Conservation (phyloP, 2,888 invertebrate genomes). For the Hedychridium roseum region DNA sequence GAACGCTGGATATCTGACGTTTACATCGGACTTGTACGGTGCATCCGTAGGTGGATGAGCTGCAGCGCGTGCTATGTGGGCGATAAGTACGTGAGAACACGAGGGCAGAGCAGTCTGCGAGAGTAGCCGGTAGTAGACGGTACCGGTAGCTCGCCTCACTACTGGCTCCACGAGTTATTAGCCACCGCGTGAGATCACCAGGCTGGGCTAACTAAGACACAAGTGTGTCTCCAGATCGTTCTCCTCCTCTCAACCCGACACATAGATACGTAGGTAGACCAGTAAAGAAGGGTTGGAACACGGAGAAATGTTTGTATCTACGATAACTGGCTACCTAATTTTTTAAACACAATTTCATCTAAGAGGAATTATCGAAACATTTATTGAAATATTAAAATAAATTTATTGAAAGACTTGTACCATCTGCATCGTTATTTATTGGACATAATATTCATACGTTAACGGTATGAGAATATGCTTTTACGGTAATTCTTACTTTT, state of each 20-base stretch:
- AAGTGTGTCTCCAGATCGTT: constrained; percentile 22
- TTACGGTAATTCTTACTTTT: no score
- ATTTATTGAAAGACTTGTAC: no score
- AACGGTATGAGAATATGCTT: no score
- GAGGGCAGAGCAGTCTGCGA: constrained; percentile 11
- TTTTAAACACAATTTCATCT: no score
- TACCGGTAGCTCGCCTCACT: constrained; percentile 26
- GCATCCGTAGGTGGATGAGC: constrained; percentile 16
- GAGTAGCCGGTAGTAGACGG: constrained; percentile 13
- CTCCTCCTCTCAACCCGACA: neutral
- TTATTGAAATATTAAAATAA: no score
- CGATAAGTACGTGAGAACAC: constrained; percentile 35
- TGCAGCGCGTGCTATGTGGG: constrained; percentile 23
- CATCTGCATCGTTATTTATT: no score
- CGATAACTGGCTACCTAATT: no score
- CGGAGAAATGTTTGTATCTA: no score
- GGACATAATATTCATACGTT: no score
- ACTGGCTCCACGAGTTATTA: constrained; percentile 26
- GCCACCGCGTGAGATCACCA: constrained; percentile 18
- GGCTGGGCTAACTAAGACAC: constrained; percentile 27
- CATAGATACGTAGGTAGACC: no score
- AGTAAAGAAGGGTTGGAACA: no score
- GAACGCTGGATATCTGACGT: constrained; percentile 24
- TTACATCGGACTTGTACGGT: constrained; percentile 12
- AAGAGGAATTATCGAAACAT: no score